A percentile compares a stretch with the other conserved stretches of the same genome.
Conservation (phyloP, 2,113 vertebrate genomes). For the Eulemur rufifrons region DNA sequence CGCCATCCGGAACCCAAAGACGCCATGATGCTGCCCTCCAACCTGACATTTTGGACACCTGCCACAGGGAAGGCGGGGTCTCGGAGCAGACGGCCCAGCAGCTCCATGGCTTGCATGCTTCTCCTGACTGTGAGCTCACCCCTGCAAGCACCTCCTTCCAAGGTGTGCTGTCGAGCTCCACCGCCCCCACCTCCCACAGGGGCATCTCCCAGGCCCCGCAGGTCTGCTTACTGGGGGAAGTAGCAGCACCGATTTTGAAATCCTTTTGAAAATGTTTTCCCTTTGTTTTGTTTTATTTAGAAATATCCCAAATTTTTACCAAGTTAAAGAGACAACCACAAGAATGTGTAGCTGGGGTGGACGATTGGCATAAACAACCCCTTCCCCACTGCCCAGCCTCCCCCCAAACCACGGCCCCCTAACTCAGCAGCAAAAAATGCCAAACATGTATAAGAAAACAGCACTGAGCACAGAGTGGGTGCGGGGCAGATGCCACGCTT, state of each 20-base stretch:
- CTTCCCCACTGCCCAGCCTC: background rate
- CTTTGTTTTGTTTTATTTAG: conserved; percentile 80
- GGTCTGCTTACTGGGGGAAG: background rate
- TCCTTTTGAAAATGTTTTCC: conserved; percentile 68
- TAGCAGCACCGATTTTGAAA: conserved; percentile 50
- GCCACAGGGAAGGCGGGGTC: background rate
- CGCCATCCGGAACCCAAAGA: fast-evolving
- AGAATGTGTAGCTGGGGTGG: conserved; percentile 70
- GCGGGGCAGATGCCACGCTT: background rate
- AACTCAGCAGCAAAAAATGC: conserved; percentile 55
- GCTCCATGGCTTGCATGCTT: background rate
- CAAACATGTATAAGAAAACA: background rate
- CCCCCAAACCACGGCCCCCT: conserved; percentile 67
- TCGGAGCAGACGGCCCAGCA: background rate
- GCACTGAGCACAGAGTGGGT: fast-evolving
- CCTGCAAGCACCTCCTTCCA: fast-evolving
- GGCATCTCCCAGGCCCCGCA: background rate
- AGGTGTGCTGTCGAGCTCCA: background rate
- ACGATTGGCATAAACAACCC: conserved; percentile 51
- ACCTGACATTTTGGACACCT: fast-evolving
- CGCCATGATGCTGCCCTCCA: background rate
- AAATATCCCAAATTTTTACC: conserved; percentile 80
- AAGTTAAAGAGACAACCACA: conserved; percentile 77
- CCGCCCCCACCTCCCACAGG: background rate
- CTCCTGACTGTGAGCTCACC: background rate